Percentiles rank a stretch among this genome's conserved stretches.
Conservation (phyloP, 2,113 vertebrate genomes). For the Irena cyanogastra region DNA sequence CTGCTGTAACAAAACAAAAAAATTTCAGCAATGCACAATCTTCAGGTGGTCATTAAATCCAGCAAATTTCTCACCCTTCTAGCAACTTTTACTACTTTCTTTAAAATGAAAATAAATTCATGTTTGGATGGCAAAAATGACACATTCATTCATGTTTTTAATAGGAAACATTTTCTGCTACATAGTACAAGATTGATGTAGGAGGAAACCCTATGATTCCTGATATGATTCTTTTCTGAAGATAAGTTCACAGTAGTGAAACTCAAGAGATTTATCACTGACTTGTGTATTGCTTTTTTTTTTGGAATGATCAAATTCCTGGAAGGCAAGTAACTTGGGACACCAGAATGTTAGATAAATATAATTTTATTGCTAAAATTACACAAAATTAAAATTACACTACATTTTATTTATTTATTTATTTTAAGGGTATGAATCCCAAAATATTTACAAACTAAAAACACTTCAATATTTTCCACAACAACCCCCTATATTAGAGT, state of each 20-base stretch:
- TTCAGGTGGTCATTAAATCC: neutral
- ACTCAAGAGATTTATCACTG: neutral
- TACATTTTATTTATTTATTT: neutral
- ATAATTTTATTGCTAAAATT: neutral
- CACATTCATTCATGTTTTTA: neutral
- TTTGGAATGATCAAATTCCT: neutral
- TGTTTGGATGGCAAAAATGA: neutral
- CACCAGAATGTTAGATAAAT: neutral
- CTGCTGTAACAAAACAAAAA: neutral
- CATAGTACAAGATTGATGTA: neutral
- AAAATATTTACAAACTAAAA: neutral
- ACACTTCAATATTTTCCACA: neutral
- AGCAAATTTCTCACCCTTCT: neutral
- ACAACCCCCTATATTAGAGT: neutral
- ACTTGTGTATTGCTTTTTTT: neutral
- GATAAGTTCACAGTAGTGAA: neutral
- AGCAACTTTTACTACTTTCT: neutral
- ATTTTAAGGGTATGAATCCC: neutral
- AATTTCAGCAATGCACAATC: accelerated
- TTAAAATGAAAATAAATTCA: neutral
- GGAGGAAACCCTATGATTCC: neutral
- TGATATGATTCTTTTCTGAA: neutral
- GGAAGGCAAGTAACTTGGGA: neutral
- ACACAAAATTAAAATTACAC: neutral
- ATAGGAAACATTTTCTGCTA: neutral